Conservation (phyloP, 2,113 vertebrate genomes). For the Actenoides lindsayi region DNA sequence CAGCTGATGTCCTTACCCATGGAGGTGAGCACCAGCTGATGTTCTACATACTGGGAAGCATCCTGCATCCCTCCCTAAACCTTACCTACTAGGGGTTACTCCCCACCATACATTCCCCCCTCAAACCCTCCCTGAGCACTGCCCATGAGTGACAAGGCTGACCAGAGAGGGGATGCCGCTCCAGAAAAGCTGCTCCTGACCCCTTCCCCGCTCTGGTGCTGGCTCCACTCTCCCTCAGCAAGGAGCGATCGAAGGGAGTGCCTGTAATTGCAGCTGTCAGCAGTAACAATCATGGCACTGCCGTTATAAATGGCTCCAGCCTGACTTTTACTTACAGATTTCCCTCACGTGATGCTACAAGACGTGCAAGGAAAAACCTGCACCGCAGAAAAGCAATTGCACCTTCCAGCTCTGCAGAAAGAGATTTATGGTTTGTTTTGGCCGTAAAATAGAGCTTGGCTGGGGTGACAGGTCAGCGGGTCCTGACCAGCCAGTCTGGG, state of each 20-base stretch:
- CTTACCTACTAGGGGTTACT: not conserved
- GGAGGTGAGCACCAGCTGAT: not conserved
- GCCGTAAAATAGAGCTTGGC: not conserved
- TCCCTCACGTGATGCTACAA: slow-evolving; percentile 12
- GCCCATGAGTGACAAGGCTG: not conserved
- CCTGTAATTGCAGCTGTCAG: slow-evolving; percentile 60
- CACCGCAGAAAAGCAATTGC: not conserved
- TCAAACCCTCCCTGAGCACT: not conserved
- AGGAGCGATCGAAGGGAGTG: not conserved
- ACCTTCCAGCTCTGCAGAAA: not conserved
- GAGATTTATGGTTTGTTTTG: not conserved
- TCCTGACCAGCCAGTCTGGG: not conserved
- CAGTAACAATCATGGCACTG: not conserved
- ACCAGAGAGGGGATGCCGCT: not conserved
- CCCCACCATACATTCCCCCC: not conserved
- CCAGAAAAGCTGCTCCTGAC: not conserved
- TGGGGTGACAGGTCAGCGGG: rapidly evolving
- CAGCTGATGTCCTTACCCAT: not conserved
- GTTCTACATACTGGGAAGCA: not conserved
- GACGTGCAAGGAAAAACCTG: not conserved
- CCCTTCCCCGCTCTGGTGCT: not conserved
- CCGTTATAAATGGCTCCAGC: slow-evolving; percentile 39
- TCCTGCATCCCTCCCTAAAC: not conserved
- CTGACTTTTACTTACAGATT: slow-evolving; percentile 50
- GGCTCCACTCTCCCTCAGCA: rapidly evolving